phyloP scores from a whole-genome alignment of 92 coral and sea anemone genomes.

The Bergia puertoricense region DNA sequence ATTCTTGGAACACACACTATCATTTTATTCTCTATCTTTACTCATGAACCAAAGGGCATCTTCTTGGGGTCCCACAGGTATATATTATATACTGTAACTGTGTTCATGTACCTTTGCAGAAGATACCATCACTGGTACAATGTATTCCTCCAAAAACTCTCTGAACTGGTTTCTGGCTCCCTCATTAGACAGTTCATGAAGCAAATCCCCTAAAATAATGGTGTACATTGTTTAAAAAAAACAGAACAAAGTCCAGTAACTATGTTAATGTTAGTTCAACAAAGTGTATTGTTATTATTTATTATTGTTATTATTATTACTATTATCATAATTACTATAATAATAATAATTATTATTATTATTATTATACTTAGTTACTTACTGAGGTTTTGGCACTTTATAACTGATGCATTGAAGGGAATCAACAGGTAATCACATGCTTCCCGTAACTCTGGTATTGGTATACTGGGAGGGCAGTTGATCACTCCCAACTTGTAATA shows the following conservation, averaged over 20 bases:
- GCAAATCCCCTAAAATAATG: slow-evolving; percentile 76
- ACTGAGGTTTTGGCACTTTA: slow-evolving; percentile 94
- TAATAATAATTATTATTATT: no score
- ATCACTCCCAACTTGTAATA: slow-evolving; percentile 87
- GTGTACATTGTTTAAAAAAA: no score
- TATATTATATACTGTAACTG: background rate
- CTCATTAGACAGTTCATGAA: slow-evolving; percentile 96
- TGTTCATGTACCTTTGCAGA: slow-evolving; percentile 84
- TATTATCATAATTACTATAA: no score
- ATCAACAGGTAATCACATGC: slow-evolving; percentile 96
- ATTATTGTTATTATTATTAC: no score
- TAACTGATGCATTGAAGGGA: slow-evolving; percentile 89
- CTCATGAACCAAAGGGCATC: no score
- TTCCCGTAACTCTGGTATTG: slow-evolving; percentile 94
- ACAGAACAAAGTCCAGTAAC: no score
- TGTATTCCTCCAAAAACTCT: slow-evolving; percentile 80
- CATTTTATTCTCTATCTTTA: no score
- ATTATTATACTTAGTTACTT: slow-evolving; percentile 42
- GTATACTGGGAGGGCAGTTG: slow-evolving; percentile 90
- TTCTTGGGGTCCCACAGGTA: no score
- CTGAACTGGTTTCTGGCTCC: slow-evolving; percentile 96
- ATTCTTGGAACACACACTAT: no score
- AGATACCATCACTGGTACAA: slow-evolving; percentile 91
- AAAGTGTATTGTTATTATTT: no score
- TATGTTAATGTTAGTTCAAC: no score